Evolutionary conservation across 2,888 invertebrate species (phyloP), one percentile per base, ranked within the genome.

Genomic region (Epinotia demarniana): DNA sequence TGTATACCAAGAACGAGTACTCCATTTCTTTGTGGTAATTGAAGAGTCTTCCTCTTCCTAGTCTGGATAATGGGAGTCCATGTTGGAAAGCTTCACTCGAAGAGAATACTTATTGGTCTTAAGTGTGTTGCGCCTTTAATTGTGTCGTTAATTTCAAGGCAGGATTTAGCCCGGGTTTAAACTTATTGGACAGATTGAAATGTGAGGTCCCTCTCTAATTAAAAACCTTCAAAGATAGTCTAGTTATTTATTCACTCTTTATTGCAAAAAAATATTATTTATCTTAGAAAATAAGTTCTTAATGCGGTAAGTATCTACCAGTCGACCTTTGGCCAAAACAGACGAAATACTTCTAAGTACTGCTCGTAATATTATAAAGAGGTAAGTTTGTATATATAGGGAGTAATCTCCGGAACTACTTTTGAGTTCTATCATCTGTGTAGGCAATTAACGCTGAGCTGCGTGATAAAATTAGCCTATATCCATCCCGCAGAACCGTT

Each of bases 11-110:
- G 60, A 67, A n/a, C 79, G 75, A 77, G 77, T 87, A 86, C 85
- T 87, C 89, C 88, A 91, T 90, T 90, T 90, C 89, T 89, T 87
- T 80, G 87, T 87, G 88, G 88, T 90, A 90, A 91, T 90, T 85
- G 87, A 87, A 87, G 86, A 84, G 84, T 83, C 83, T 83, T 85
- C 87, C 90, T 90, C 89, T 90, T 87, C 86, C 85, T 87, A 80
- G 77, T 79, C 79, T 76, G 86, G 84, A 84, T 89, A 89, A 90
- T 88, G 86, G 89, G 83, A 77, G 64, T 75, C 77, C 77, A 75
- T 79, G 76, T 78, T 75, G 67, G 67, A 75, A 63, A 72, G 73
- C 76, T 78, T 71, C 72, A 63, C 75, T 58, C 19, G 39, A 53
- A 43, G 77, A 79, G 79, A 79, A 80, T 77, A 78, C 78, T 77